phyloP scores from a whole-genome alignment of 2,113 vertebrate species.

The Brachyhypopomus gauderio region DNA sequence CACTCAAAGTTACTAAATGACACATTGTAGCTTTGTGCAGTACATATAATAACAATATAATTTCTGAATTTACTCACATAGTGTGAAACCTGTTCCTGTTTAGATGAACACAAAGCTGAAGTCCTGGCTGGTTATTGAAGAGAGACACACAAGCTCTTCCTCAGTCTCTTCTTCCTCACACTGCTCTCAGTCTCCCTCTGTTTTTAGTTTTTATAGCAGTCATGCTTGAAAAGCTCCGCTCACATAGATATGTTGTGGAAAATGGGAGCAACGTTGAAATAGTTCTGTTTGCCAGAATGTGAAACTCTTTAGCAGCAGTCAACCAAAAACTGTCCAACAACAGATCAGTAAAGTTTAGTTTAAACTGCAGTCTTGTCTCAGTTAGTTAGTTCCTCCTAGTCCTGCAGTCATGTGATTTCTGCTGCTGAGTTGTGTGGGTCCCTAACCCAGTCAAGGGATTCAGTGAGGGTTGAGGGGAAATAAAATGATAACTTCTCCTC shows the following conservation, averaged over 20 bases:
- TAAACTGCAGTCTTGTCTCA: constrained; percentile 25
- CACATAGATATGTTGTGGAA: not conserved
- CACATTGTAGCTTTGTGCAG: too few species aligned
- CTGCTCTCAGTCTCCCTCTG: constrained; percentile 33
- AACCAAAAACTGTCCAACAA: constrained; percentile 15
- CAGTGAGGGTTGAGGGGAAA: not conserved
- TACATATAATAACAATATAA: too few species aligned
- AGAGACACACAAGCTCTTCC: constrained; percentile 2
- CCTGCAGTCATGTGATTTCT: constrained; percentile 37
- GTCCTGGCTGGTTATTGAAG: constrained; percentile 32
- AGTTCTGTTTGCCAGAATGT: constrained; percentile 15
- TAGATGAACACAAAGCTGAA: constrained; percentile 3
- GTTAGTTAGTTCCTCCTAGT: constrained; percentile 53
- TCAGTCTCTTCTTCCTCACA: constrained; percentile 8
- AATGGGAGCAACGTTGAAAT: constrained; percentile 3
- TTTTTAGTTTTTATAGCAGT: constrained; percentile 31
- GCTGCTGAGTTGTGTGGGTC: constrained; percentile 35
- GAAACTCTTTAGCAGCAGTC: not conserved
- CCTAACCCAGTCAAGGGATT: constrained; percentile 53
- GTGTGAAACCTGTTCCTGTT: constrained; percentile 22
- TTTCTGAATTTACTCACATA: not conserved
- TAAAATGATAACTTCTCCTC: not conserved
- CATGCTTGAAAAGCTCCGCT: constrained; percentile 10
- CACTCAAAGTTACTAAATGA: too few species aligned
- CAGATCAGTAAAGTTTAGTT: constrained; percentile 24